phyloP scores from a whole-genome alignment of 2,888 invertebrate genomes.

The Macaria notata region DNA sequence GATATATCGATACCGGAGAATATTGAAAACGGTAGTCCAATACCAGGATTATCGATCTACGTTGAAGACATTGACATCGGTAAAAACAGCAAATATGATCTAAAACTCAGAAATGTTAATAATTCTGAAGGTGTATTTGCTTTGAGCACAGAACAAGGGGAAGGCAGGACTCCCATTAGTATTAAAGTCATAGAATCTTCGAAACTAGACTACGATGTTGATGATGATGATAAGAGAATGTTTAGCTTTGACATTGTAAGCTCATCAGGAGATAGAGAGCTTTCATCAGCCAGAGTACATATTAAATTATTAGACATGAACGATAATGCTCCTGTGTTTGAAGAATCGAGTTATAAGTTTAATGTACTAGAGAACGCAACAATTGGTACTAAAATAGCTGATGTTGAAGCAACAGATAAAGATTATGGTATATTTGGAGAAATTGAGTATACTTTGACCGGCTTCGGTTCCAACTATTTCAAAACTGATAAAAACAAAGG shows the following conservation, averaged over 20 bases:
- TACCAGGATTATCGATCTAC: slow-evolving; percentile 88
- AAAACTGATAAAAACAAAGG: slow-evolving; percentile 85
- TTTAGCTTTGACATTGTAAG: slow-evolving; percentile 87
- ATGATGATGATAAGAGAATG: slow-evolving; percentile 79
- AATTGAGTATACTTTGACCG: slow-evolving; percentile 88
- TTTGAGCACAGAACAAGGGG: slow-evolving; percentile 85
- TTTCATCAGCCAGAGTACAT: slow-evolving; percentile 83
- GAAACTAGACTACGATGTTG: slow-evolving; percentile 87
- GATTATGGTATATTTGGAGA: slow-evolving; percentile 88
- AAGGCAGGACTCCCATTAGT: slow-evolving; percentile 88
- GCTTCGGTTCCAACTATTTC: slow-evolving; percentile 91
- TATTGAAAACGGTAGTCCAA: slow-evolving; percentile 85
- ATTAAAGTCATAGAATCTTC: slow-evolving; percentile 86
- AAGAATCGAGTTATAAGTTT: slow-evolving; percentile 84
- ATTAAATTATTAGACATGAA: slow-evolving; percentile 88
- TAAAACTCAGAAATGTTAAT: slow-evolving; percentile 82
- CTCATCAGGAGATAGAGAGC: slow-evolving; percentile 77
- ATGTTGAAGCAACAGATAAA: slow-evolving; percentile 86
- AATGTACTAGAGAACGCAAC: slow-evolving; percentile 85
- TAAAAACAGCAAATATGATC: slow-evolving; percentile 86
- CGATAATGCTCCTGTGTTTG: slow-evolving; percentile 89
- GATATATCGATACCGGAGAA: slow-evolving; percentile 89
- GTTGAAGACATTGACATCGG: slow-evolving; percentile 89
- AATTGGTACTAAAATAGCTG: slow-evolving; percentile 83
- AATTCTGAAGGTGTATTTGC: slow-evolving; percentile 83